Base-by-base conservation (phyloP, 2,888 invertebrate genomes). In the Galerucella nymphaeae region DNA sequence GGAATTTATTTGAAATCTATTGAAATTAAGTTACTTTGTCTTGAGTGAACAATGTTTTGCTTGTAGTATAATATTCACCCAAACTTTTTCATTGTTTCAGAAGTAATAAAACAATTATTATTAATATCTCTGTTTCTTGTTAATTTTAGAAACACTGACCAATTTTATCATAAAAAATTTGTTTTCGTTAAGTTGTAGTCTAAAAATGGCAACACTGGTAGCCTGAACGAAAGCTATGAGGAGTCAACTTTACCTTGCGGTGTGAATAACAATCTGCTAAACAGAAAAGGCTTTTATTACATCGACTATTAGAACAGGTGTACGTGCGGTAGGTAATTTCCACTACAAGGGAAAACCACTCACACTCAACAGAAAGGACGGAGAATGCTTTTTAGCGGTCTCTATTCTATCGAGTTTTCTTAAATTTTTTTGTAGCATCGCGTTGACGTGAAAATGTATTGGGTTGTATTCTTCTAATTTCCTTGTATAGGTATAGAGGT, bases 231-330 rank as follows among this genome's bases (percentile, higher is more conserved):
- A 72, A 73, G 70, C 70, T 66, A 55, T 57, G 64, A 62, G 48
- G 69, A 69, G 68, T 71, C 45, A 59, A 66, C 53, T 69, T 71
- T 71, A 74, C 71, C 74, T 74, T 74, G 71, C 65, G 74, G 74
- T 74, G 74, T 72, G 72, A 75, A 72, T 75, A 75, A 75, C 67
- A 75, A 72, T 75, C 69, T 70, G 74, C 63, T 67, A 65, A 72
- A 70, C 71, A 58, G 67, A 72, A 70, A 70, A 66, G 70, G 70
- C 70, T 70, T 72, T 75, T 70, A 75, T 72, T 72, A 72, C 74
- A 55, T 71, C 66, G 62, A 74, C 71, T 68, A 74, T 74, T 72
- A 74, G 74, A 74, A 74, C 74, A 74, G 74, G 74, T 74, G 74
- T 73, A 67, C 67, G 71, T 71, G 66, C 62, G 66, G 71, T 72